Percentiles rank a stretch among this genome's conserved stretches.
phyloP scores from a whole-genome alignment of 2,888 invertebrate genomes.

The Tethea ocularis region DNA sequence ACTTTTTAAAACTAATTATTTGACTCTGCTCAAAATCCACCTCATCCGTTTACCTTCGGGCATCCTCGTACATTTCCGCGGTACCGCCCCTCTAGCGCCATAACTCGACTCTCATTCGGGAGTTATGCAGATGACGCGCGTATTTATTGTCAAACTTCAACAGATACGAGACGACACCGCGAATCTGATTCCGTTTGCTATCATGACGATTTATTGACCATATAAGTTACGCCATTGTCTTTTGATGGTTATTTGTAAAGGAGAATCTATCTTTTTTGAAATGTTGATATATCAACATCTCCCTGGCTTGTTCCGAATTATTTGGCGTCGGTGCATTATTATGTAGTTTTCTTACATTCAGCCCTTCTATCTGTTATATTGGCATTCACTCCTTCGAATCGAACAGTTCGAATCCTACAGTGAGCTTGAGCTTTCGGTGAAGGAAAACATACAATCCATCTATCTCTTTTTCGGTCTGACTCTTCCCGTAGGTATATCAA shows the following conservation, averaged over 20 bases:
- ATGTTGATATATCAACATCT: too few relatives aligned
- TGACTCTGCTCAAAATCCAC: constrained; percentile 23
- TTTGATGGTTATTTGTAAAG: constrained; percentile 14
- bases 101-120: constrained; percentile 65
- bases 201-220: constrained; percentile 69
- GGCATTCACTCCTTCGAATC: too few relatives aligned
- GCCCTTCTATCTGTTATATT: too few relatives aligned
- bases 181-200: constrained; percentile 81
- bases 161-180: constrained; percentile 79
- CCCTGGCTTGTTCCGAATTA: too few relatives aligned
- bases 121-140: constrained; percentile 78
- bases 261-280: not conserved
- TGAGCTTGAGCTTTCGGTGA: too few relatives aligned
- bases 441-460: too few relatives aligned
- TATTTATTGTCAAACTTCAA: constrained; percentile 81
- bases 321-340: too few relatives aligned
- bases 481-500: too few relatives aligned
- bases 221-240: constrained; percentile 46
- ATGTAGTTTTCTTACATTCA: too few relatives aligned
- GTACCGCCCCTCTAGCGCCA: constrained; percentile 53
- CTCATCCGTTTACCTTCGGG: constrained; percentile 10
- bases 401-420: too few relatives aligned
- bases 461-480: too few relatives aligned
- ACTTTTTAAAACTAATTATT: too few relatives aligned
- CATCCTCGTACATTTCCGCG: constrained; percentile 40